A percentile compares a stretch with the other conserved stretches of the same genome.
Conservation (phyloP, 2,888 invertebrate genomes). For the Atethmia centrago region DNA sequence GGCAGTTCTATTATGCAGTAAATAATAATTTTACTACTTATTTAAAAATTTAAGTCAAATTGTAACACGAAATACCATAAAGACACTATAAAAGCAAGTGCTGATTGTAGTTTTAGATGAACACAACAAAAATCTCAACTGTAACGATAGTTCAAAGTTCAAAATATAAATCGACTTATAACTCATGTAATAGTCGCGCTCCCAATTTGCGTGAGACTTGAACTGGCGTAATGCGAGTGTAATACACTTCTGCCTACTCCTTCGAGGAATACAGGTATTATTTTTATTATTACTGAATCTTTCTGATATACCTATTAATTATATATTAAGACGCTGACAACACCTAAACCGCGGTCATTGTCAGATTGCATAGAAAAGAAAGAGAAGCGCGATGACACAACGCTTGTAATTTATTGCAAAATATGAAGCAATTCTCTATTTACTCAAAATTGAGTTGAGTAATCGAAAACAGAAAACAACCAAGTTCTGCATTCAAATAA, state of each 20-base stretch:
- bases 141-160: neutral
- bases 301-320: neutral
- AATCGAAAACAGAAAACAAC: no score
- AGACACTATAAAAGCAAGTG: neutral
- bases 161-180: neutral
- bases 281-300: neutral
- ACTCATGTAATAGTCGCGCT: neutral
- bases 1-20: constrained; percentile 24
- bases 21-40: neutral
- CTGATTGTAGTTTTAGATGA: neutral
- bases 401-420: no score
- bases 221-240: neutral
- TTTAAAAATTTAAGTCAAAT: neutral
- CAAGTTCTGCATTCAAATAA: no score
- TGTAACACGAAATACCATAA: neutral
- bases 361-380: no score
- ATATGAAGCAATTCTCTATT: no score
- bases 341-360: no score
- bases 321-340: no score
- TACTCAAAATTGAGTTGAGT: no score
- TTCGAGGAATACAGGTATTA: neutral
- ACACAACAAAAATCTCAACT: neutral
- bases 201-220: no score
- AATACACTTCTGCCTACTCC: neutral
- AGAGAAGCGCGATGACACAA: no score